Percentiles rank a stretch among this genome's conserved stretches.
Evolutionary conservation across 2,797 vertebrate genomes (phyloP).

Genomic region (Notoglanidium macrostoma): DNA sequence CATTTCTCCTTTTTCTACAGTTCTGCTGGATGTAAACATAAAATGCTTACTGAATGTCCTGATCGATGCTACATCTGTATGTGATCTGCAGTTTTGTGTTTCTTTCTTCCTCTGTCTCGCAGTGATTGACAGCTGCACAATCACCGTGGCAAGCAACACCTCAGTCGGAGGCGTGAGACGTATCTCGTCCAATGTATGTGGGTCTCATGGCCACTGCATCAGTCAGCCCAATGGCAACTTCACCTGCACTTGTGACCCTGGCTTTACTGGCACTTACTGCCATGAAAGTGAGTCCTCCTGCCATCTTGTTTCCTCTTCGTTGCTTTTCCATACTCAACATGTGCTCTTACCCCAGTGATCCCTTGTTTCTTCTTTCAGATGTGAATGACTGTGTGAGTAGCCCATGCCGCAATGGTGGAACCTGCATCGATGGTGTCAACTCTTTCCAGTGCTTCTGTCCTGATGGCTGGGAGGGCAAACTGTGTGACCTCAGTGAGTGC

Average conservation of each 20-base stretch:
- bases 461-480: slow-evolving; percentile 93
- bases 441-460: slow-evolving; percentile 93
- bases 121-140: slow-evolving; percentile 94
- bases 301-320: neutral
- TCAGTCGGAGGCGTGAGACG: slow-evolving; percentile 76
- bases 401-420: slow-evolving; percentile 90
- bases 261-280: slow-evolving; percentile 93
- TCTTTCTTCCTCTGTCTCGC: neutral
- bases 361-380: slow-evolving; percentile 71
- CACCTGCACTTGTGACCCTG: slow-evolving; percentile 88
- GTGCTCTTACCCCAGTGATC: neutral
- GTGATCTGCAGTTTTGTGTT: neutral
- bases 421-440: slow-evolving; percentile 90
- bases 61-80: neutral
- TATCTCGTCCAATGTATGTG: slow-evolving; percentile 87
- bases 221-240: slow-evolving; percentile 90
- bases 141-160: slow-evolving; percentile 81
- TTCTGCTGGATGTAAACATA: neutral
- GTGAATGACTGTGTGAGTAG: slow-evolving; percentile 88
- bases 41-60: neutral
- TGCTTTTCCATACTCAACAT: neutral
- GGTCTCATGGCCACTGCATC: slow-evolving; percentile 87
- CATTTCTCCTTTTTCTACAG: neutral
- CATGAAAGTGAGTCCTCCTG: slow-evolving; percentile 86
- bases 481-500: slow-evolving; percentile 91